These are phyloP conservation scores for Chamaetylas fuelleborni DNA, from an alignment of 2,113 vertebrate genomes.

Conservation along the genomic window DNA sequence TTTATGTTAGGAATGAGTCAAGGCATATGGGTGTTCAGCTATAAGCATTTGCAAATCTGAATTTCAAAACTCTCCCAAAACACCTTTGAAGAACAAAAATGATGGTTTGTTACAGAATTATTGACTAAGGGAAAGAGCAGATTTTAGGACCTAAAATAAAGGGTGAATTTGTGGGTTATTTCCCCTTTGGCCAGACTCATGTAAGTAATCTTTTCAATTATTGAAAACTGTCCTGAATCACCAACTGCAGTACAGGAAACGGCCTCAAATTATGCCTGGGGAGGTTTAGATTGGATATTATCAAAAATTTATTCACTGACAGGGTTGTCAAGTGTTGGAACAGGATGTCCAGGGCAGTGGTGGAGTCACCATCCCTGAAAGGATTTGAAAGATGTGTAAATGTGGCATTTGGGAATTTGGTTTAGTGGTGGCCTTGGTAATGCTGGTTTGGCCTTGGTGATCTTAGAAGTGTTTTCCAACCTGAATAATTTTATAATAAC, in stretches of 20 bases:
- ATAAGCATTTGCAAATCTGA: background rate
- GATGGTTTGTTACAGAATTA: background rate
- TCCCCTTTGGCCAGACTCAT: background rate
- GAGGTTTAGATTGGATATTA: background rate
- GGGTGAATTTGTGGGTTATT: background rate
- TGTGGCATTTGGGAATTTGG: background rate
- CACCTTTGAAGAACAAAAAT: background rate
- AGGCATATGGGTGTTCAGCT: background rate
- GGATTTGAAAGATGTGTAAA: background rate
- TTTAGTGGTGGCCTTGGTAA: background rate
- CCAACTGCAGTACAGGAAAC: background rate
- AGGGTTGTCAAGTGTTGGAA: background rate
- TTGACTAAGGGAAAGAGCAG: background rate
- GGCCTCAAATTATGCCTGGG: background rate
- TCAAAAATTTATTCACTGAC: background rate
- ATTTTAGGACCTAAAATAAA: background rate
- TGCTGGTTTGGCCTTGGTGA: background rate
- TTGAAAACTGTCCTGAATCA: background rate
- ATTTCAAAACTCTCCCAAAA: background rate
- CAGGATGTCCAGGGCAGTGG: background rate
- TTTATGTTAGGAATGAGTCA: background rate
- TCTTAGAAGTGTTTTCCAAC: background rate
- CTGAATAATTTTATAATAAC: background rate
- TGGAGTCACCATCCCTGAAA: background rate
- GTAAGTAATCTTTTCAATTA: background rate